These are phyloP conservation scores for Nymphalis polychloros DNA, from an alignment of 2,888 invertebrate genomes.

Conservation along the genomic window DNA sequence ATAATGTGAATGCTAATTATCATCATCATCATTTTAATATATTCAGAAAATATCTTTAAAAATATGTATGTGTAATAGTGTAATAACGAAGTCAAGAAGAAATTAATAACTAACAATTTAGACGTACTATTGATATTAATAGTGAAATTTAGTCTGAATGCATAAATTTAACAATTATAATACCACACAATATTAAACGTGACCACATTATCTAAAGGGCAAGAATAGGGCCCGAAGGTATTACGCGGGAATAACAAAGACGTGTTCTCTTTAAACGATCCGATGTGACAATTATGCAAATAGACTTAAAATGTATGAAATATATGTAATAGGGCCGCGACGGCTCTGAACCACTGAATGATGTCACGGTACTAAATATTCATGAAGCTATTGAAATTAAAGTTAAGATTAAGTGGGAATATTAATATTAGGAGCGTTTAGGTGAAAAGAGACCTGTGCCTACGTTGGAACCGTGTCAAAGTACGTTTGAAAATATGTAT, in stretches of 20 bases:
- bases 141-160: too few relatives aligned
- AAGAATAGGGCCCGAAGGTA: constrained; percentile 1
- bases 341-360: constrained; percentile 41
- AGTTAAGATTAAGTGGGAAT: constrained; percentile 42
- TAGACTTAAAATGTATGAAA: constrained; percentile 53
- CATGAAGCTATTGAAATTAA: constrained; percentile 39
- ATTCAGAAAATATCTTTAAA: too few relatives aligned
- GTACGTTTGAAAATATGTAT: too few relatives aligned
- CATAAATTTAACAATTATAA: constrained; percentile 8
- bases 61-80: too few relatives aligned
- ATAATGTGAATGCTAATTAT: too few relatives aligned
- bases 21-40: too few relatives aligned
- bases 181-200: constrained; percentile 6
- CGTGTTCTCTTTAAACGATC: constrained; percentile 43
- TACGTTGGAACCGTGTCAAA: neutral
- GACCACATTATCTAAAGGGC: constrained; percentile 18
- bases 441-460: neutral
- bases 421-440: constrained; percentile 31
- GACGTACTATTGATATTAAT: too few relatives aligned
- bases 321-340: constrained; percentile 56
- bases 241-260: constrained; percentile 35
- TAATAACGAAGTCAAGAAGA: too few relatives aligned
- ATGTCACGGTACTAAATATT: constrained; percentile 48
- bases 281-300: constrained; percentile 59
- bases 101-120: too few relatives aligned